A percentile compares a stretch with the other conserved stretches of the same genome.
These are phyloP conservation scores for Alethe diademata DNA, from an alignment of 2,113 vertebrate species.

Conservation along the genomic window DNA sequence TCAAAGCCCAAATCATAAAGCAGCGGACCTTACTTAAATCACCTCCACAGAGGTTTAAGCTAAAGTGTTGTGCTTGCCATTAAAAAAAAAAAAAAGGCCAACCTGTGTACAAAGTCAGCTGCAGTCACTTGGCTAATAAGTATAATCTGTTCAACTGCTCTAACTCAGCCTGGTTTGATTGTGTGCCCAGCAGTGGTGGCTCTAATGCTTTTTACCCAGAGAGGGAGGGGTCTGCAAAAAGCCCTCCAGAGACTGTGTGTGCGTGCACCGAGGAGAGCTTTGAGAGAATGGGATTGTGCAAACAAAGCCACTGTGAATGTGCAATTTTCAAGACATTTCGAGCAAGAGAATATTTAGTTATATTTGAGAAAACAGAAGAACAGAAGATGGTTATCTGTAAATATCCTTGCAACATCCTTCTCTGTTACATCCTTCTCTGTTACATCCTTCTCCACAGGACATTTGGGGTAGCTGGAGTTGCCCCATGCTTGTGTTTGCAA, in stretches of 20 bases:
- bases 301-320: not conserved
- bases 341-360: not conserved
- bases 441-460: not conserved
- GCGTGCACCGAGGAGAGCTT: rapidly evolving
- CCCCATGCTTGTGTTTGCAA: rapidly evolving
- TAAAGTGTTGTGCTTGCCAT: conserved; percentile 10
- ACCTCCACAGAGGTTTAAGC: conserved; percentile 16
- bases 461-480: not conserved
- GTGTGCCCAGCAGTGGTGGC: not conserved
- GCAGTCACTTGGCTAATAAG: conserved; percentile 32
- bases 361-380: not conserved
- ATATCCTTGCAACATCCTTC: not conserved
- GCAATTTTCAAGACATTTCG: not conserved
- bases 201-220: not conserved
- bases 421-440: not conserved
- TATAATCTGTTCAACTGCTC: conserved; percentile 35
- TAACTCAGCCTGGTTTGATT: not conserved
- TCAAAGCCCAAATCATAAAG: conserved; percentile 32
- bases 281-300: not conserved
- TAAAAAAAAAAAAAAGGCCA: not conserved
- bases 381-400: not conserved
- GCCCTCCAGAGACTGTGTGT: rapidly evolving
- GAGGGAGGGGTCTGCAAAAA: not conserved
- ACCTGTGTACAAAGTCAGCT: not conserved
- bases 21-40: conserved; percentile 14